These are phyloP conservation scores for Heterochromis multidens DNA, from an alignment of 2,113 vertebrate genomes.

Conservation along the genomic window DNA sequence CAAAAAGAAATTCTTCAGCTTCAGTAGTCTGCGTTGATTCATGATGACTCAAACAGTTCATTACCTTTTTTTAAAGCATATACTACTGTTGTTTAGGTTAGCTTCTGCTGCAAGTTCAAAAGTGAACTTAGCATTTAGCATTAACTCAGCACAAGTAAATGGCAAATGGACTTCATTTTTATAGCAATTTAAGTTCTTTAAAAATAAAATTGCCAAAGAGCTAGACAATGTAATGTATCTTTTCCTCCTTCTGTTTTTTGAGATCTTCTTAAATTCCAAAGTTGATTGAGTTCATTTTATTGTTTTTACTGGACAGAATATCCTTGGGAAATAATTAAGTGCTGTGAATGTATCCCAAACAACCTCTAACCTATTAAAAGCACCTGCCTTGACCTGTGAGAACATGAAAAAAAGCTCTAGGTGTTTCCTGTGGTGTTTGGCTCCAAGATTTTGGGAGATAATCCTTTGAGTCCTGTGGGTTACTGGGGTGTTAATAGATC, in stretches of 20 bases:
- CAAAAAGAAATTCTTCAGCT: neutral
- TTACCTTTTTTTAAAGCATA: neutral
- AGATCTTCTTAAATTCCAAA: neutral
- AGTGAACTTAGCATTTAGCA: neutral
- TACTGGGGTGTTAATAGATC: too few relatives aligned
- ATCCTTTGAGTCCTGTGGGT: too few relatives aligned
- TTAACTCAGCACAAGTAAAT: neutral
- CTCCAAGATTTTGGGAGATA: too few relatives aligned
- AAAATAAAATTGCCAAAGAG: neutral
- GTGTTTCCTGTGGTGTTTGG: neutral
- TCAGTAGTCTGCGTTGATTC: neutral
- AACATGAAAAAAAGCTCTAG: accelerated
- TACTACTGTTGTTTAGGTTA: neutral
- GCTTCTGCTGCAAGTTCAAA: neutral
- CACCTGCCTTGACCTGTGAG: neutral
- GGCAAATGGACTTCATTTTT: neutral
- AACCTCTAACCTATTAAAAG: neutral
- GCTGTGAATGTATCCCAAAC: neutral
- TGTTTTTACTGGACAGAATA: neutral
- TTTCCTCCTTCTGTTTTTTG: neutral
- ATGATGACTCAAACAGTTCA: neutral
- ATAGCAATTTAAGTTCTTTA: neutral
- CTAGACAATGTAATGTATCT: neutral
- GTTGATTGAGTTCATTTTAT: neutral
- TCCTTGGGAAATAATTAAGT: neutral